Percentiles rank a stretch among this genome's conserved stretches.
These are phyloP conservation scores for Epizoanthus ramosus DNA, from an alignment of 92 coral and sea anemone genomes.

Conservation along the genomic window DNA sequence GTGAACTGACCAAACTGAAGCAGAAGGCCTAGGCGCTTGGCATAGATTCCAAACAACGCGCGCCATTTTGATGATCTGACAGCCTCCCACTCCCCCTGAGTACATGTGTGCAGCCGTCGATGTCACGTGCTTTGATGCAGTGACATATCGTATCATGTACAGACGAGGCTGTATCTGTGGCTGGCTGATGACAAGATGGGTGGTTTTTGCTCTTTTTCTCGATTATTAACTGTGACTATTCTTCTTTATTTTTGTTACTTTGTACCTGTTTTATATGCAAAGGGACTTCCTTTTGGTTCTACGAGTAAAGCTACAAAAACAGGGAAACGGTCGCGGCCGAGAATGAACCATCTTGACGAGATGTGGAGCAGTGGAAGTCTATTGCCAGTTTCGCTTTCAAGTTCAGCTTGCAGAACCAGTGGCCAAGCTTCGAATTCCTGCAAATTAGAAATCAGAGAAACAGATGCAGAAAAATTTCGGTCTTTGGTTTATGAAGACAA, in stretches of 20 bases:
- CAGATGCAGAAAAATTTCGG: slow-evolving; percentile 44
- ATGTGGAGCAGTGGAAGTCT: slow-evolving; percentile 14
- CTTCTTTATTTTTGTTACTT: not conserved
- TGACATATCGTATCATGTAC: too few species aligned
- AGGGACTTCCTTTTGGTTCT: slow-evolving; percentile 1
- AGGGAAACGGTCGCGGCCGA: not conserved
- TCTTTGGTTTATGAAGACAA: slow-evolving; percentile 29
- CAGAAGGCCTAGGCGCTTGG: too few species aligned
- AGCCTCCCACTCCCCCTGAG: not conserved
- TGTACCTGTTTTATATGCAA: not conserved
- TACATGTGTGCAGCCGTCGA: not conserved
- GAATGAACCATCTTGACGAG: not conserved
- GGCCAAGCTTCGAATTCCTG: slow-evolving; percentile 21
- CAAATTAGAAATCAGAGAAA: slow-evolving; percentile 40
- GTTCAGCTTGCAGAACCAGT: not conserved
- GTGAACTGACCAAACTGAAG: too few species aligned
- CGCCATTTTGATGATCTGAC: too few species aligned
- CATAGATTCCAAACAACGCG: too few species aligned
- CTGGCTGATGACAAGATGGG: too few species aligned
- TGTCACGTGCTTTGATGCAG: not conserved
- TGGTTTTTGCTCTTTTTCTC: not conserved
- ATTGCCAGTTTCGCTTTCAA: slow-evolving; percentile 15
- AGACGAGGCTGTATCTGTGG: too few species aligned
- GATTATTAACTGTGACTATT: not conserved
- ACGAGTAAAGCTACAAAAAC: not conserved